Percentiles rank a stretch among this genome's conserved stretches.
phyloP scores from a whole-genome alignment of 2,888 invertebrate genomes.

The Perizoma affinitatum region DNA sequence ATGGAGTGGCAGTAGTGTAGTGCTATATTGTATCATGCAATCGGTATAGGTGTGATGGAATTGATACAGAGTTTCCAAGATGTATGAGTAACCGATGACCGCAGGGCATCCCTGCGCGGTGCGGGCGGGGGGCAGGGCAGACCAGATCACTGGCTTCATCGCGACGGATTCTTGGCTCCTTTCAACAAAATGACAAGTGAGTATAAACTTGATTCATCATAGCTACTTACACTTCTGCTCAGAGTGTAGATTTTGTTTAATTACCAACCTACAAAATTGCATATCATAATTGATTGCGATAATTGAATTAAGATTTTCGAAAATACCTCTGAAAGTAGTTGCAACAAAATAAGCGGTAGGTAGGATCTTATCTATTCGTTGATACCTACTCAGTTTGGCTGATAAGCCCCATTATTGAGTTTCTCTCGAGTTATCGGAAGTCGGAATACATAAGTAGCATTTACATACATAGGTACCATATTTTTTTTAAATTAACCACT shows the following conservation, averaged over 20 bases:
- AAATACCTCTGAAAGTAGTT: constrained; percentile 26
- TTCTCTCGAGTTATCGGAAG: constrained; percentile 25
- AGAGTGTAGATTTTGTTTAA: no score
- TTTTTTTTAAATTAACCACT: not conserved
- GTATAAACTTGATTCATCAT: constrained; percentile 24
- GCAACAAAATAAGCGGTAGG: constrained; percentile 32
- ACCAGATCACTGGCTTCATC: constrained; percentile 51
- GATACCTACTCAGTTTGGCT: constrained; percentile 29
- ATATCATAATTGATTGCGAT: constrained; percentile 23
- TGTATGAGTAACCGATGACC: constrained; percentile 75
- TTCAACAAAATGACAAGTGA: constrained; percentile 57
- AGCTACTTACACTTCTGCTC: constrained; percentile 9
- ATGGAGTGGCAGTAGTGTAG: constrained; percentile 51
- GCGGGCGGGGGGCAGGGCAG: constrained; percentile 57
- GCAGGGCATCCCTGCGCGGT: constrained; percentile 69
- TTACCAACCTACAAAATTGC: not conserved
- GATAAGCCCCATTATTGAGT: constrained; percentile 28
- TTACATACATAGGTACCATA: not conserved
- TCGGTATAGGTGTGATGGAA: constrained; percentile 59
- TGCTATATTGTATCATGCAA: constrained; percentile 54
- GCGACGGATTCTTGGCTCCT: constrained; percentile 49
- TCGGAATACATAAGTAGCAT: not conserved
- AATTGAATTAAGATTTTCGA: constrained; percentile 33
- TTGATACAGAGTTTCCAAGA: constrained; percentile 67
- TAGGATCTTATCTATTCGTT: constrained; percentile 36